Evolutionary conservation across 2,113 vertebrate genomes (phyloP), one percentile per base, ranked within the genome.

Genomic region (Taxidea taxus): DNA sequence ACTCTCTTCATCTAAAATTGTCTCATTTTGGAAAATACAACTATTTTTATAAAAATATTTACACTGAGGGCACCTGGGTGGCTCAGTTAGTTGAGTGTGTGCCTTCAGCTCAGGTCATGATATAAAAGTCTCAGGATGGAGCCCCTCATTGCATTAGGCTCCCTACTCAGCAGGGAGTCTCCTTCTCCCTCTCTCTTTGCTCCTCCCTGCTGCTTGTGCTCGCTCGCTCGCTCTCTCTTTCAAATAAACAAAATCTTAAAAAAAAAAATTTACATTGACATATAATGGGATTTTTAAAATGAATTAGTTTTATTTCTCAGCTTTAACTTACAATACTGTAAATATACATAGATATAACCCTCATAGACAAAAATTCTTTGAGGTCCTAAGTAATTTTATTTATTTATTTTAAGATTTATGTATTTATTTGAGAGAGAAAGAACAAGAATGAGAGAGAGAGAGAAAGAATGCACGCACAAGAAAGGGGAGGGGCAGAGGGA

Each of bases 11-110:
- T 44, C 4, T 37, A 82, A 77, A 75, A 77, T 31, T 42, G 49
- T 49, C 62, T 84, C 14, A 7, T 31, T 77, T 87, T 87, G 25
- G 14, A 77, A 90, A 83, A 82, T 42, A 85, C 7, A 42, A 21
- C 12, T 51, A 42, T 44, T 87, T 95, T 84, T n/a, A 27, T 49
- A 51, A 94, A 96, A 91, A 66, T 39, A 37, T 29, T 82, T 37
- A 89, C 11, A 21, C 37, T 31, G 8, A 64, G 62, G 62, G 31
- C 31, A 7, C 62, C 62, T 16, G 31, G 31, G 31, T 34, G 29
- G 62, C 14, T 34, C 31, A 16, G 62, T 66, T 3, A 7, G 31
- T 66, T 66, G 62, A 66, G 62, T 66, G 14, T 16, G 13, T 66
- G 62, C 62, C 14, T 66, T 66, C 62, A 6, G 14, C 14, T 66